These are phyloP conservation scores for Gobius niger DNA, from an alignment of 2,113 vertebrate genomes.

Conservation along the genomic window DNA sequence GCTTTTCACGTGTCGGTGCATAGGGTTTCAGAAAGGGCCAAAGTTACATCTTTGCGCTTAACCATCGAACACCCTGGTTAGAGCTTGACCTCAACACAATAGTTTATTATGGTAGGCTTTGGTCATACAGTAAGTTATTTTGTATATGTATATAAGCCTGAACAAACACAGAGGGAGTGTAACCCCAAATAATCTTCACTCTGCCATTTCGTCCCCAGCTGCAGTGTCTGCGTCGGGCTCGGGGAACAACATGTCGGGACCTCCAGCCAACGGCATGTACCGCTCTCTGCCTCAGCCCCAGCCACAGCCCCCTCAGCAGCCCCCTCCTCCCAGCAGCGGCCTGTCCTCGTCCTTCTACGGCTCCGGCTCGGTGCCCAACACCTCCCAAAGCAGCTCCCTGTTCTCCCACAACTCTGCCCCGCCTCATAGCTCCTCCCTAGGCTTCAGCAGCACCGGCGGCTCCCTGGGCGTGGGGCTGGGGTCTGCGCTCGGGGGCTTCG, in stretches of 20 bases:
- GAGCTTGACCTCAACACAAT: no score
- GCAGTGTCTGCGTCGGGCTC: slow-evolving; percentile 91
- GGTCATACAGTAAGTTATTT: no score
- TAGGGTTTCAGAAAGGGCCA: no score
- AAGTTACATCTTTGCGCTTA: no score
- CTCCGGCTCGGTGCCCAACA: slow-evolving; percentile 86
- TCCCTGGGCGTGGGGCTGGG: slow-evolving; percentile 91
- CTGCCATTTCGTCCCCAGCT: slow-evolving; percentile 57
- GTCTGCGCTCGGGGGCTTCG: slow-evolving; percentile 93
- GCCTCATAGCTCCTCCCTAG: slow-evolving; percentile 86
- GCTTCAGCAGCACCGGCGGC: slow-evolving; percentile 86
- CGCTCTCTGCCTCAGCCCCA: slow-evolving; percentile 86
- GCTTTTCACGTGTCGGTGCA: no score
- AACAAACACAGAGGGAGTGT: no score
- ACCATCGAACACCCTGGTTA: no score
- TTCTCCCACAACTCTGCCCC: slow-evolving; percentile 92
- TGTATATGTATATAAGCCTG: no score
- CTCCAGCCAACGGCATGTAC: slow-evolving; percentile 90
- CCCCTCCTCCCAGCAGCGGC: slow-evolving; percentile 85
- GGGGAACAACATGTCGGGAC: slow-evolving; percentile 88
- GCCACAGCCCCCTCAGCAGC: slow-evolving; percentile 79
- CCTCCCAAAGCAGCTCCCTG: slow-evolving; percentile 93
- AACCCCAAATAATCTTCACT: no score
- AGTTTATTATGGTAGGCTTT: no score
- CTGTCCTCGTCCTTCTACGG: slow-evolving; percentile 93